phyloP scores from a whole-genome alignment of 2,888 invertebrate genomes.

The Phymatocera aterrima region DNA sequence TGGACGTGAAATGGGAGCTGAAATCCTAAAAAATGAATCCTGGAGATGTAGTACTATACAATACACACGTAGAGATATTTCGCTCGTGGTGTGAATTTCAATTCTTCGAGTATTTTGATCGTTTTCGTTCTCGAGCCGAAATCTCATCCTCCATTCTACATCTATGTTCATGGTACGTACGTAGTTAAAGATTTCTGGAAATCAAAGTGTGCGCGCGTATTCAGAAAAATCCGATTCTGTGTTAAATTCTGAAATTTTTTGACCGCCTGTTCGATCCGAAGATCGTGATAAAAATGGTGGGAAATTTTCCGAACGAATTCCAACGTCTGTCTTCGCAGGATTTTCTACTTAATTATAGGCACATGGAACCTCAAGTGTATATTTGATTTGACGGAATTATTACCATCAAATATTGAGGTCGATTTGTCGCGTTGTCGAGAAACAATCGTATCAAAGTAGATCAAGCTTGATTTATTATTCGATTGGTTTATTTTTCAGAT shows the following conservation, averaged over 20 bases:
- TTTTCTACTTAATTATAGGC: too few species aligned
- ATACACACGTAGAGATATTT: too few species aligned
- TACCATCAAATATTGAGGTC: not conserved
- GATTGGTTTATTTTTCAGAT: not conserved
- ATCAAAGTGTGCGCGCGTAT: not conserved
- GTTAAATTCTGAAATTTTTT: too few species aligned
- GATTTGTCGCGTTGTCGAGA: too few species aligned
- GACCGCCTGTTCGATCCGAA: not conserved
- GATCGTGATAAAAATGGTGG: not conserved
- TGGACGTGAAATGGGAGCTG: not conserved
- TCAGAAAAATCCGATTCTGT: too few species aligned
- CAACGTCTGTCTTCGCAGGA: too few species aligned
- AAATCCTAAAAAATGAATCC: not conserved
- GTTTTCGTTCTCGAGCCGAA: not conserved
- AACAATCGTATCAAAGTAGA: not conserved
- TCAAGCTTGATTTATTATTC: slow-evolving; percentile 1
- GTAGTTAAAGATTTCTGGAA: not conserved
- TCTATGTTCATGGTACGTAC: not conserved
- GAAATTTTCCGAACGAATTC: not conserved
- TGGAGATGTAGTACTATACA: not conserved
- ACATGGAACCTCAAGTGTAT: not conserved
- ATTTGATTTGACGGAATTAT: not conserved
- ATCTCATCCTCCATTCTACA: not conserved
- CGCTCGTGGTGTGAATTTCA: too few species aligned
- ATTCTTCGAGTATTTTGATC: not conserved